Percentiles rank a stretch among this genome's conserved stretches.
phyloP scores from a whole-genome alignment of 2,113 vertebrate species.

The Dasyurus viverrinus region DNA sequence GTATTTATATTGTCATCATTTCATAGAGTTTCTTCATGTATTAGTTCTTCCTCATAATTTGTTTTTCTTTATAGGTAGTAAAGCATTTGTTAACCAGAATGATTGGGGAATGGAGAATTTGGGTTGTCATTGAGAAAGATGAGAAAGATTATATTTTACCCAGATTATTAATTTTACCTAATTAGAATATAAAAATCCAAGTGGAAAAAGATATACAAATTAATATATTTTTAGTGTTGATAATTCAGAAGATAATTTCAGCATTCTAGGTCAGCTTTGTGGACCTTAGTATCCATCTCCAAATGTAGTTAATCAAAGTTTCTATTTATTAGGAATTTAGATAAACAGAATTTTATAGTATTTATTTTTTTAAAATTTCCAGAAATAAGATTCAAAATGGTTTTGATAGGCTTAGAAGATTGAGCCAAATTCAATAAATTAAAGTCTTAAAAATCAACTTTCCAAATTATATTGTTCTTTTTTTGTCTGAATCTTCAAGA shows the following conservation, averaged over 20 bases:
- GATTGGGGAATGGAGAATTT: background rate
- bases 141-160: background rate
- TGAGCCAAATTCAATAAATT: background rate
- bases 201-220: background rate
- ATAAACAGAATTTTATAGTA: background rate
- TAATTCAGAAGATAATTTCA: background rate
- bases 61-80: background rate
- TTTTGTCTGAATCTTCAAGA: background rate
- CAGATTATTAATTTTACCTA: background rate
- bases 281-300: background rate
- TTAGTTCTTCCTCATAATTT: background rate
- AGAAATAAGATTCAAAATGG: background rate
- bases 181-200: background rate
- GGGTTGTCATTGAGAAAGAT: background rate
- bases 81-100: background rate
- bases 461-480: background rate
- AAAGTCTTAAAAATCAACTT: background rate
- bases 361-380: background rate
- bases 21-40: no score
- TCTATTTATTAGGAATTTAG: background rate
- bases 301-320: background rate
- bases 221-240: background rate
- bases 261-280: background rate
- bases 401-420: background rate
- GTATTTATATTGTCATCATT: background rate